Conservation (phyloP, 92 coral and sea anemone genomes). For the Paramuricea clavata region DNA sequence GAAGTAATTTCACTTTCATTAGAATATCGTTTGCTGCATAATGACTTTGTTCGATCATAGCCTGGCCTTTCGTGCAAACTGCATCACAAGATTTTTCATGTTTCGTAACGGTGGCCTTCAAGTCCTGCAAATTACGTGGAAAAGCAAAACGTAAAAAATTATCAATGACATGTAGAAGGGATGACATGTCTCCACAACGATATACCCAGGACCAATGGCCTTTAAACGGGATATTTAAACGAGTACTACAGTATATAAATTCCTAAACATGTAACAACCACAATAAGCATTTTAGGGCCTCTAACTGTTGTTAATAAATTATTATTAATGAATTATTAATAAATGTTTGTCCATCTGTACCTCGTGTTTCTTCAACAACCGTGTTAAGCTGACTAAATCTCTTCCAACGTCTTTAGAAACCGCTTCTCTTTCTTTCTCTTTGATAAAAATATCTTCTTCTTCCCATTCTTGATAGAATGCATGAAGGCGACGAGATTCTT, state of each 20-base stretch:
- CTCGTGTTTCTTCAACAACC: constrained; percentile 91
- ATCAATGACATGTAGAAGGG: no score
- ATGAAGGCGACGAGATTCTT: constrained; percentile 88
- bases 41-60: constrained; percentile 82
- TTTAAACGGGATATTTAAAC: no score
- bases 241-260: no score
- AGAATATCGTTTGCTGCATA: constrained; percentile 92
- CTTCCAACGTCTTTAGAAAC: constrained; percentile 94
- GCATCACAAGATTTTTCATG: constrained; percentile 84
- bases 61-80: constrained; percentile 87
- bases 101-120: constrained; percentile 85
- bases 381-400: constrained; percentile 89
- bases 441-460: constrained; percentile 90
- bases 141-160: not conserved
- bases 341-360: constrained; percentile 67
- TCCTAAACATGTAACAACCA: no score
- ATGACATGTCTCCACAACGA: no score
- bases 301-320: no score
- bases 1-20: constrained; percentile 89
- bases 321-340: no score
- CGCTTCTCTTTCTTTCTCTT: constrained; percentile 86
- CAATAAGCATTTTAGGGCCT: no score
- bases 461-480: constrained; percentile 92
- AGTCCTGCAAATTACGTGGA: constrained; percentile 64
- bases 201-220: no score